These are phyloP conservation scores for Aegithalos caudatus DNA, from an alignment of 2,113 vertebrate genomes.

Conservation along the genomic window DNA sequence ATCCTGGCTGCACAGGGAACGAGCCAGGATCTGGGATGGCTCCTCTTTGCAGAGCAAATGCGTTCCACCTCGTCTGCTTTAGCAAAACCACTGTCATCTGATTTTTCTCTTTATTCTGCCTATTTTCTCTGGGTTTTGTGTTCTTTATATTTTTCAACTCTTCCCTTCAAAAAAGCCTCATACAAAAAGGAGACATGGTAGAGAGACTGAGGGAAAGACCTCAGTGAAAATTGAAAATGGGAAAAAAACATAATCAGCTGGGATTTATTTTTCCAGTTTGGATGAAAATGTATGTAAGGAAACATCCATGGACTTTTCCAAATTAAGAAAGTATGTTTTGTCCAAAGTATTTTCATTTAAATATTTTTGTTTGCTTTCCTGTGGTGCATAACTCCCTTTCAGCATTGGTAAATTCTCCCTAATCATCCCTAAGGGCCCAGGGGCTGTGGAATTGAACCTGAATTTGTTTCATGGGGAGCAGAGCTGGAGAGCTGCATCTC, in stretches of 20 bases:
- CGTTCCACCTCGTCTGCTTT: background rate
- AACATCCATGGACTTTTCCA: background rate
- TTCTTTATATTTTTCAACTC: background rate
- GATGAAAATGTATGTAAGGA: background rate
- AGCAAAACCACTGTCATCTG: accelerated
- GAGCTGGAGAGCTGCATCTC: background rate
- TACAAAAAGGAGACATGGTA: background rate
- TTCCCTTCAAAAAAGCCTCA: background rate
- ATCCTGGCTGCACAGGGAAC: background rate
- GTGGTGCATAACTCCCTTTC: accelerated
- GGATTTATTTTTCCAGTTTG: background rate
- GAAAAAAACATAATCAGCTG: background rate
- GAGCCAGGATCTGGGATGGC: background rate
- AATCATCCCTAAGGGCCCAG: background rate
- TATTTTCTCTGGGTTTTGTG: background rate
- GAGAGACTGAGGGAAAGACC: background rate
- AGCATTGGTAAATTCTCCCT: background rate
- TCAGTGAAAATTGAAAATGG: background rate
- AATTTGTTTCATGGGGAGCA: background rate
- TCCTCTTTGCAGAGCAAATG: background rate
- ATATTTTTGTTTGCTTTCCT: background rate
- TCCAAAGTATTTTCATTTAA: background rate
- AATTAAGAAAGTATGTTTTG: background rate
- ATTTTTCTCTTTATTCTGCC: background rate
- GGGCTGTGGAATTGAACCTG: background rate